These are phyloP conservation scores for Fragum sueziense DNA, from an alignment of 2,888 invertebrate species.

Conservation along the genomic window DNA sequence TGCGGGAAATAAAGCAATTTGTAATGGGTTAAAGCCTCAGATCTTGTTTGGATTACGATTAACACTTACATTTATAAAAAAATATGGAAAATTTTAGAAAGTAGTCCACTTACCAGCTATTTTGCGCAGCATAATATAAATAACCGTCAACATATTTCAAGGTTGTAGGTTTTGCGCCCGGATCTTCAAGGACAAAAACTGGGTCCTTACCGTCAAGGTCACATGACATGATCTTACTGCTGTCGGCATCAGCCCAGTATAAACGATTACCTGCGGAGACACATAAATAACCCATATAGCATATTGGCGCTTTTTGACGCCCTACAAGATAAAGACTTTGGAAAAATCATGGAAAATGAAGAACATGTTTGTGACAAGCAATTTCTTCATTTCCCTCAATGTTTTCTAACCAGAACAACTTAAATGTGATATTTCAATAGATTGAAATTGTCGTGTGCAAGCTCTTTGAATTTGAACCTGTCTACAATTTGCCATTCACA, in stretches of 20 bases:
- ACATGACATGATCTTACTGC: constrained; percentile 42
- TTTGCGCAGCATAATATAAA: constrained; percentile 53
- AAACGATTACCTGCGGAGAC: constrained; percentile 46
- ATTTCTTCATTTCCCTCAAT: too few species aligned
- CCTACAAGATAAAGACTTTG: background rate
- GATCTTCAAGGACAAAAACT: constrained; percentile 28
- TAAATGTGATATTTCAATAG: background rate
- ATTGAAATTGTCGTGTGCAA: background rate
- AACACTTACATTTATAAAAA: too few species aligned
- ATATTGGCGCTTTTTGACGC: too few species aligned
- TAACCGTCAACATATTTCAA: constrained; percentile 38
- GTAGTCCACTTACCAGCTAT: constrained; percentile 53
- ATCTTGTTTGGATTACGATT: too few species aligned
- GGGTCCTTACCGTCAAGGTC: constrained; percentile 43
- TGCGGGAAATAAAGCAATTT: background rate
- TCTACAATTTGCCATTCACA: background rate
- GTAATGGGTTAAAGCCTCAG: too few species aligned
- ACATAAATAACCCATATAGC: background rate
- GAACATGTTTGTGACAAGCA: background rate
- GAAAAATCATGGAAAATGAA: background rate
- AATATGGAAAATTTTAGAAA: too few species aligned
- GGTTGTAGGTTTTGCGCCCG: constrained; percentile 43
- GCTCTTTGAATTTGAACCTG: background rate
- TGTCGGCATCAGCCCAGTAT: constrained; percentile 62
- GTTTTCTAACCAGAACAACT: background rate